A percentile compares a stretch with the other conserved stretches of the same genome.
Evolutionary conservation across 30 jellyfish, hydroid and myxozoan species (phyloP).

Genomic region (Rhopilema esculentum): DNA sequence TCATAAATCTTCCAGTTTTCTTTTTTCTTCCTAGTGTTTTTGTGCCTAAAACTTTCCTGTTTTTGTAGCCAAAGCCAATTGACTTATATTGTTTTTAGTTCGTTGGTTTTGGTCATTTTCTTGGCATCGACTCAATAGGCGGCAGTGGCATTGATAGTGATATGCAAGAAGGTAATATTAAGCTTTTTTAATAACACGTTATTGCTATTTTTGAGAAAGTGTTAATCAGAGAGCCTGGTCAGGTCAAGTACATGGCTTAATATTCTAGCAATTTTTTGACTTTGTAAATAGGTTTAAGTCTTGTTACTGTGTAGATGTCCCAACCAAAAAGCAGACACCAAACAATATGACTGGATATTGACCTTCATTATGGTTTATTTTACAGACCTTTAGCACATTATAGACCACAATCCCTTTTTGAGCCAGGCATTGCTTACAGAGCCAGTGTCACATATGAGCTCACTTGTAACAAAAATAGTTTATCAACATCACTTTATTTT

Average conservation of each 20-base stretch:
- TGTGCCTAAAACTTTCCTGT: too few relatives aligned
- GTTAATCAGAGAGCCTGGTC: background rate
- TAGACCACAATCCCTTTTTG: background rate
- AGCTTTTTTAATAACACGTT: background rate
- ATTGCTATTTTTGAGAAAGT: background rate
- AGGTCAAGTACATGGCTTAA: background rate
- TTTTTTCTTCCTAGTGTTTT: background rate
- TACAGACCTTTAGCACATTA: too few relatives aligned
- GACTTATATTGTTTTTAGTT: constrained; percentile 10
- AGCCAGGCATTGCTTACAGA: background rate
- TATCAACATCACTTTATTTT: background rate
- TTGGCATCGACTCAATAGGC: constrained; percentile 58
- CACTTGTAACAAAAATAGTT: too few relatives aligned
- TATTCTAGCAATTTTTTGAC: too few relatives aligned
- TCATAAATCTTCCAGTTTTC: background rate
- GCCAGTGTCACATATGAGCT: background rate
- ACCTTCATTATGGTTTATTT: background rate
- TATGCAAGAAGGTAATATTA: constrained; percentile 48
- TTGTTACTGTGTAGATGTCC: too few relatives aligned
- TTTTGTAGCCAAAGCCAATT: too few relatives aligned
- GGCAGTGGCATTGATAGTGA: constrained; percentile 38
- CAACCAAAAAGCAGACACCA: too few relatives aligned
- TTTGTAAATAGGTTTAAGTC: too few relatives aligned
- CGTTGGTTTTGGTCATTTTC: constrained; percentile 71
- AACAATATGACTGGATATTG: background rate